A percentile compares a stretch with the other conserved stretches of the same genome.
Evolutionary conservation across 53 echinoderm and acorn worm species (phyloP).

Genomic region (Hippasteria phrygiana): DNA sequence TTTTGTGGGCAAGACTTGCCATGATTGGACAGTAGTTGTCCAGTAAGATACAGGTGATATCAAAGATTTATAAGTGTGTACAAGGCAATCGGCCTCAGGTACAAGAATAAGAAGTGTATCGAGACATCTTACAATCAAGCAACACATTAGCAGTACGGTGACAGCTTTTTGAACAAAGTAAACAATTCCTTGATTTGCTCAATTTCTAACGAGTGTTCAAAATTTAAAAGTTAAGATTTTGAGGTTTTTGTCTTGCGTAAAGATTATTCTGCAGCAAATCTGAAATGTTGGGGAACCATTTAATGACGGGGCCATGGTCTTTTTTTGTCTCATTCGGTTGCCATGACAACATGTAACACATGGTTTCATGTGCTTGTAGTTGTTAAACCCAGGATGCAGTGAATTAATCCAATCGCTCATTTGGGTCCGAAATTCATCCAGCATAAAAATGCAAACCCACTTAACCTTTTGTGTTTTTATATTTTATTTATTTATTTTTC

Average conservation of each 20-base stretch:
- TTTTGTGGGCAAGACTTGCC: too few species aligned
- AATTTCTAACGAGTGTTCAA: too few species aligned
- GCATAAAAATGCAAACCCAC: not conserved
- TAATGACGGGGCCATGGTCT: not conserved
- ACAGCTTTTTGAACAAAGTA: too few species aligned
- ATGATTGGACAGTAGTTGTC: too few species aligned
- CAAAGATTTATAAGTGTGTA: too few species aligned
- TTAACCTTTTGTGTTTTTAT: not conserved
- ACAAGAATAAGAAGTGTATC: too few species aligned
- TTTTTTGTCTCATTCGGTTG: slow-evolving; percentile 5
- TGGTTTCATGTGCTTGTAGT: not conserved
- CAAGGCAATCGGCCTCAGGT: too few species aligned
- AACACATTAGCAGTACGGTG: too few species aligned
- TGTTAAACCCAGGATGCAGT: not conserved
- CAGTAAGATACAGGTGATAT: too few species aligned
- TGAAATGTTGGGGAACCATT: not conserved
- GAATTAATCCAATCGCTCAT: not conserved
- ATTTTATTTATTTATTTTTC: not conserved
- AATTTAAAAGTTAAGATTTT: not conserved
- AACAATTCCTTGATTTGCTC: too few species aligned
- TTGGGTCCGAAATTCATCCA: not conserved
- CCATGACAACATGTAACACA: not conserved
- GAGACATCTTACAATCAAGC: too few species aligned
- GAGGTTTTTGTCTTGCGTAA: not conserved
- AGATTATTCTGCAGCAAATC: not conserved